A percentile compares a stretch with the other conserved stretches of the same genome.
phyloP scores from a whole-genome alignment of 2,888 invertebrate genomes.

The Nudaria mundana region DNA sequence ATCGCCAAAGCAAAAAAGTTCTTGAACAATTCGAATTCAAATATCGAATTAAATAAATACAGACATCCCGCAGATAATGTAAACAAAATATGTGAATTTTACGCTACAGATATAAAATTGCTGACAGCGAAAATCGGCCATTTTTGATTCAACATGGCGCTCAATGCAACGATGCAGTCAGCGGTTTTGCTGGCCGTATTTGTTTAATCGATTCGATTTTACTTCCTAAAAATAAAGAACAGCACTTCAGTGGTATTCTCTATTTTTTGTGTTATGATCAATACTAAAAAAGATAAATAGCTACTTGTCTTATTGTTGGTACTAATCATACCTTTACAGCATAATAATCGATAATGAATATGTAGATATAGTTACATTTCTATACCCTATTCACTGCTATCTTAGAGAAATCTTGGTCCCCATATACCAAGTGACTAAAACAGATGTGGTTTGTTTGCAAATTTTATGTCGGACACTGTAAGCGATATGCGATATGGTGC shows the following conservation, averaged over 20 bases:
- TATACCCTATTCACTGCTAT: too few species aligned
- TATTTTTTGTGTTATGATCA: too few species aligned
- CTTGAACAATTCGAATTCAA: conserved; percentile 16
- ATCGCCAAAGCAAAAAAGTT: too few species aligned
- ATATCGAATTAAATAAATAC: conserved; percentile 30
- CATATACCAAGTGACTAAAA: conserved; percentile 25
- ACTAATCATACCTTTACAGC: too few species aligned
- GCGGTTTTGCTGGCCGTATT: conserved; percentile 58
- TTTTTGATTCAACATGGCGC: conserved; percentile 63
- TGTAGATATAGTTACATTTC: too few species aligned
- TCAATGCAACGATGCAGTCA: conserved; percentile 61
- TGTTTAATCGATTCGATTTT: conserved; percentile 43
- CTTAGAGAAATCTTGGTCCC: conserved; percentile 15
- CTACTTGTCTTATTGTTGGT: too few species aligned
- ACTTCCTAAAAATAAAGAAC: too few species aligned
- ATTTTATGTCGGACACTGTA: not conserved
- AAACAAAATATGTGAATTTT: conserved; percentile 49
- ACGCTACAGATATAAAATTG: conserved; percentile 53
- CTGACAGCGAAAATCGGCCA: conserved; percentile 60
- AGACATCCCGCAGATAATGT: conserved; percentile 30
- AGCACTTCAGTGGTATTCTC: too few species aligned
- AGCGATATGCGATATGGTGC: not conserved
- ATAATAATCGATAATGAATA: too few species aligned
- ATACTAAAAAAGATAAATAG: too few species aligned
- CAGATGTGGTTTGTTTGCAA: conserved; percentile 27